A percentile compares a stretch with the other conserved stretches of the same genome.
These are phyloP conservation scores for Ibidorhyncha struthersii DNA, from an alignment of 2,113 vertebrate species.

Conservation along the genomic window DNA sequence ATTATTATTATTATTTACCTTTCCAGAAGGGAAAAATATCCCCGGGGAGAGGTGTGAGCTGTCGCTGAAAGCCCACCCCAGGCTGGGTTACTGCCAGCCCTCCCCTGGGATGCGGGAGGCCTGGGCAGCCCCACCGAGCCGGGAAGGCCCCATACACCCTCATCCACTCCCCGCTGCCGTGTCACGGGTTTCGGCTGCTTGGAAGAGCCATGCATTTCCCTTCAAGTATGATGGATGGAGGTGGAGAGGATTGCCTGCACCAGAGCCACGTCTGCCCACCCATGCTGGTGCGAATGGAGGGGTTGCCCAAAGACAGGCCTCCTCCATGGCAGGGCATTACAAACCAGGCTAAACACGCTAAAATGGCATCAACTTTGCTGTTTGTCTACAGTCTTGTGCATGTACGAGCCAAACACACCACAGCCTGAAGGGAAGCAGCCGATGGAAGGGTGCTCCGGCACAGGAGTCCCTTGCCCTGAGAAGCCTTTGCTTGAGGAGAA, in stretches of 20 bases:
- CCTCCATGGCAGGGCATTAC: rapidly evolving
- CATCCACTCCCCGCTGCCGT: rapidly evolving
- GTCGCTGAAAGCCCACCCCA: neutral
- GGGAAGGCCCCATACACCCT: rapidly evolving
- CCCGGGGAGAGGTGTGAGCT: neutral
- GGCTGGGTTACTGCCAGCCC: rapidly evolving
- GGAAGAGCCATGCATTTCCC: too few species aligned
- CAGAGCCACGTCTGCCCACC: neutral
- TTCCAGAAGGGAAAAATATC: neutral
- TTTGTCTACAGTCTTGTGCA: too few species aligned
- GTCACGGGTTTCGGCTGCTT: neutral
- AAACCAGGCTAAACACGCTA: neutral
- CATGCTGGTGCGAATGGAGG: rapidly evolving
- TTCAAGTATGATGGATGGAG: neutral
- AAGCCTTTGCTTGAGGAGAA: rapidly evolving
- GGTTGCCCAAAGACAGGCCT: neutral
- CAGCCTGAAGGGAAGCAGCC: neutral
- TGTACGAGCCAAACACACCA: rapidly evolving
- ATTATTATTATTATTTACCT: neutral
- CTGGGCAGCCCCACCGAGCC: rapidly evolving
- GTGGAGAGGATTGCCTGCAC: rapidly evolving
- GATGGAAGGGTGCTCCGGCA: neutral
- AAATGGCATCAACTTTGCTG: rapidly evolving
- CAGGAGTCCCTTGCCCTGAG: rapidly evolving
- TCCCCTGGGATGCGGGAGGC: neutral